Base-by-base conservation (phyloP, 2,797 vertebrate genomes). In the Tinamus major region DNA sequence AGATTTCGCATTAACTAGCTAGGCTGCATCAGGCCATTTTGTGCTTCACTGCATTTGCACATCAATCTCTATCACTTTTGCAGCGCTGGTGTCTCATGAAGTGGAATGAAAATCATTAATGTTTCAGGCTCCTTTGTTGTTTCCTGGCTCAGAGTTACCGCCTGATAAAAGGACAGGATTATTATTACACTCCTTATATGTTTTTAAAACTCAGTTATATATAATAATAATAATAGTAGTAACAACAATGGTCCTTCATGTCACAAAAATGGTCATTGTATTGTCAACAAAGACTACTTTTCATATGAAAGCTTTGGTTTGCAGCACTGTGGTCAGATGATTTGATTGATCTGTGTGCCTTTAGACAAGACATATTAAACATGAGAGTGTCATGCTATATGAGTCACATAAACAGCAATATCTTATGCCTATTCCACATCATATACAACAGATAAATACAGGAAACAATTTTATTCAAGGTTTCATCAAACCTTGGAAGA, bases 61-160 rank as follows among this genome's bases (percentile, higher is more conserved):
- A 86, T 94, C 94, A 89, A 88, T 94, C 91, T 95, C 19, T 83
- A 62, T 89, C 83, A 79, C 74, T 91, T 93, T 90, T 69, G 46
- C 37, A 68, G 85, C 82, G 65, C 58, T 77, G 87, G 58, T n/a
- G 84, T 55, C 56, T 74, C 86, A 68, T 79, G 88, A 94, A 93
- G 70, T 1, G 0, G 41, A 79, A 51, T 56, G 31, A 93, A 56
- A 93, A 82, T 74, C 79, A 72, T 67, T 87, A 93, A 64, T 31
- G 79, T 84, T 95, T 91, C 79, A 88, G 46, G 65, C 42, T 44
- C 79, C 26, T 89, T 31, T 89, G 19, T 77, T 63, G 16, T 64
- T 90, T 87, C 72, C 75, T 84, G 41, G 44, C 39, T 89, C 53
- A 72, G 23, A 48, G 81, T 9, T 91, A 44, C 77, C 78, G 87